Conservation (phyloP, 2,797 vertebrate genomes). For the Semotilus atromaculatus region DNA sequence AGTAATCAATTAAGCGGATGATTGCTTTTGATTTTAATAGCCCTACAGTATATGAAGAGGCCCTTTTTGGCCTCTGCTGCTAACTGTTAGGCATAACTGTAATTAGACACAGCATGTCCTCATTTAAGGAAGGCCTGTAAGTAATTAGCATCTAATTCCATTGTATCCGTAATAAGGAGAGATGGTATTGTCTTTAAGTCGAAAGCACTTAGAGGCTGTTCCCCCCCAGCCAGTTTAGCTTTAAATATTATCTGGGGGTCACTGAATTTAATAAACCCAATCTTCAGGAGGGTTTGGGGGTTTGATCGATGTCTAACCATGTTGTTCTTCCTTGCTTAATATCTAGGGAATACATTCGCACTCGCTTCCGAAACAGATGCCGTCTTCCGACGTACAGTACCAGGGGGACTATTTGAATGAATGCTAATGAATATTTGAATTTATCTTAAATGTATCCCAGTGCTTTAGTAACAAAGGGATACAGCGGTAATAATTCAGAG, state of each 20-base stretch:
- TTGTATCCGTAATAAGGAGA: slow-evolving; percentile 52
- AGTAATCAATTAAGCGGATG: slow-evolving; percentile 63
- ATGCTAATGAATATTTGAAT: slow-evolving; percentile 49
- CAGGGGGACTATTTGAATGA: slow-evolving; percentile 7
- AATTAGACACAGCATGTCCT: slow-evolving; percentile 63
- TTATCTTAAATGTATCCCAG: slow-evolving; percentile 44
- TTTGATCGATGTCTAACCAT: slow-evolving; percentile 41
- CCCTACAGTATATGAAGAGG: slow-evolving; percentile 56
- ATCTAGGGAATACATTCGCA: slow-evolving; percentile 29
- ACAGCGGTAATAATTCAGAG: slow-evolving; percentile 7
- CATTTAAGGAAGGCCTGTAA: slow-evolving; percentile 60
- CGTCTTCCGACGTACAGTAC: not conserved
- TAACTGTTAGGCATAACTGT: slow-evolving; percentile 63
- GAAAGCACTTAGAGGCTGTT: slow-evolving; percentile 31
- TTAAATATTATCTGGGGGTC: slow-evolving; percentile 43
- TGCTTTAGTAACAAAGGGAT: slow-evolving; percentile 34
- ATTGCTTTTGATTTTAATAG: slow-evolving; percentile 64
- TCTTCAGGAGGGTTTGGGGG: slow-evolving; percentile 18
- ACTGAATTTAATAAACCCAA: slow-evolving; percentile 48
- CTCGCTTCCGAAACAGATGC: slow-evolving; percentile 20
- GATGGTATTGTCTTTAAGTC: slow-evolving; percentile 50
- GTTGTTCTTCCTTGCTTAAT: slow-evolving; percentile 27
- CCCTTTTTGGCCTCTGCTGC: slow-evolving; percentile 56
- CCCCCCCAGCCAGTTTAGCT: not conserved
- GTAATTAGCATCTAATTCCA: slow-evolving; percentile 62